Conservation (phyloP, 2,797 vertebrate species). For the Danio tinwini region DNA sequence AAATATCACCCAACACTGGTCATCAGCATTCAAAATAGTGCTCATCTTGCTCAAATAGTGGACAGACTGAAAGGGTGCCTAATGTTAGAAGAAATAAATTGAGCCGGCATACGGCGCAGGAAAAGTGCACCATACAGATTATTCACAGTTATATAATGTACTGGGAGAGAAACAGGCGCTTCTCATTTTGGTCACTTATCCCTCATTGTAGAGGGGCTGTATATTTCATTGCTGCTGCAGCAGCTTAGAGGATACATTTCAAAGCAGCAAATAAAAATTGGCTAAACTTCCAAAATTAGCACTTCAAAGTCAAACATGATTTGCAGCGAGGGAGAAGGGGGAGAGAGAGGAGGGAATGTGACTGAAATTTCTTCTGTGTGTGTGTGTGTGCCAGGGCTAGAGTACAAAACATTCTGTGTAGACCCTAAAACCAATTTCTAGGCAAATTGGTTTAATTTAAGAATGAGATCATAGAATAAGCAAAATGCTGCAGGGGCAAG, state of each 20-base stretch:
- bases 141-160: slow-evolving; percentile 86
- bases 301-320: slow-evolving; percentile 90
- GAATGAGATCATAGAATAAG: slow-evolving; percentile 87
- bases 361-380: slow-evolving; percentile 52
- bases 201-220: slow-evolving; percentile 85
- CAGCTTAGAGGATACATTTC: slow-evolving; percentile 88
- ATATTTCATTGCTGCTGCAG: slow-evolving; percentile 84
- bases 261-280: slow-evolving; percentile 90
- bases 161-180: slow-evolving; percentile 80
- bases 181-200: slow-evolving; percentile 87
- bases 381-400: slow-evolving; percentile 71
- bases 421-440: slow-evolving; percentile 88
- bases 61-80: slow-evolving; percentile 69
- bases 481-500: slow-evolving; percentile 81
- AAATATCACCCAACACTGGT: too few relatives aligned
- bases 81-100: slow-evolving; percentile 81
- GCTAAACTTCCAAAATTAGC: slow-evolving; percentile 90
- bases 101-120: slow-evolving; percentile 76
- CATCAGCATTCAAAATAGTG: slow-evolving; percentile 60
- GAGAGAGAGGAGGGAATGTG: slow-evolving; percentile 56
- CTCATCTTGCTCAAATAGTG: slow-evolving; percentile 73
- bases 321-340: slow-evolving; percentile 79
- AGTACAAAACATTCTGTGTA: slow-evolving; percentile 83
- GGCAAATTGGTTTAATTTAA: slow-evolving; percentile 89
- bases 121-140: slow-evolving; percentile 81